phyloP scores from a whole-genome alignment of 2,113 vertebrate species.

The Salvator merianae region DNA sequence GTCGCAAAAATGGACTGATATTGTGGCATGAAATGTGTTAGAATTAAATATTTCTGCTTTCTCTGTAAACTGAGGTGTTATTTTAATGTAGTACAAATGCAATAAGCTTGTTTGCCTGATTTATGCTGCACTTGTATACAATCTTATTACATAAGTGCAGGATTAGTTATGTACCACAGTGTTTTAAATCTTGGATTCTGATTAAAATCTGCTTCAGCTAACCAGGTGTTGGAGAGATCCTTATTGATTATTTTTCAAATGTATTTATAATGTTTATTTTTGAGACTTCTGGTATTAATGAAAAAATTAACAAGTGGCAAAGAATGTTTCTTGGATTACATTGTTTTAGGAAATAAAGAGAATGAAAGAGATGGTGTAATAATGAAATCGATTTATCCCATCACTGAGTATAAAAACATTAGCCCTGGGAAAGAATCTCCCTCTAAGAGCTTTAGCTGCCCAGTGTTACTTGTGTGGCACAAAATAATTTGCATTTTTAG shows the following conservation, averaged over 20 bases:
- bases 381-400: conserved; percentile 78
- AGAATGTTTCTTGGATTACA: conserved; percentile 52
- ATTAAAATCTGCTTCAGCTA: conserved; percentile 77
- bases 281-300: conserved; percentile 77
- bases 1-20: conserved; percentile 68
- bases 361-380: conserved; percentile 67
- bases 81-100: conserved; percentile 71
- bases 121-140: conserved; percentile 65
- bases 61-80: conserved; percentile 63
- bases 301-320: conserved; percentile 75
- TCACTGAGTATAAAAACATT: conserved; percentile 73
- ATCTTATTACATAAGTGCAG: conserved; percentile 73
- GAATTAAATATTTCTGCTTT: conserved; percentile 67
- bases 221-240: conserved; percentile 69
- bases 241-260: conserved; percentile 72
- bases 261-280: conserved; percentile 75
- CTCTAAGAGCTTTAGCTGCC: conserved; percentile 73
- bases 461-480: conserved; percentile 67
- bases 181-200: conserved; percentile 73
- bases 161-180: conserved; percentile 73
- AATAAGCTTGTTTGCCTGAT: conserved; percentile 68
- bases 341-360: conserved; percentile 62
- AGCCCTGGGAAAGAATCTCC: conserved; percentile 75
- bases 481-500: conserved; percentile 83
- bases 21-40: conserved; percentile 71